Evolutionary conservation across 1,140 invertebrate genomes (phyloP), one percentile per base, ranked within the genome.

Genomic region (Lerema accius): DNA sequence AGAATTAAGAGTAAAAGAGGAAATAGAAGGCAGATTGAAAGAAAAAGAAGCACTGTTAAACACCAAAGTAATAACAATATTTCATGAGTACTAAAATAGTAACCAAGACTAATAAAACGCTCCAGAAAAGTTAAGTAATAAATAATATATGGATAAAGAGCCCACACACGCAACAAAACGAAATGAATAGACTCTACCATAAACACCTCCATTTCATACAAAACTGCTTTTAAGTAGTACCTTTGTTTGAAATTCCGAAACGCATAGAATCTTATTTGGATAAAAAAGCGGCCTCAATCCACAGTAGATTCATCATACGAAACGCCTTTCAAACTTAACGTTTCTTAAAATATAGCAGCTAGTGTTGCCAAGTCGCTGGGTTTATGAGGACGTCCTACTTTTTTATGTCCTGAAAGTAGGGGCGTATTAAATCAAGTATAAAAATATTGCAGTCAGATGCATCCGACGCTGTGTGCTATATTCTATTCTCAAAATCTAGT

Each of bases 171-270:
- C n/a, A 43, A 43, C 39, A 55, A 53, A 45, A 26, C 28, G 0
- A 39, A 32, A 19, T 56, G 51, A 45, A 59, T 45, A 23, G 42
- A 16, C 26, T 32, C 15, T 0, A 23, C 26, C 43, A 58, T 58
- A 58, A 58, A 32, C 48, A 28, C 48, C 28, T 50, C 40, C 26
- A 45, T 17, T 17, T 23, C n/a, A 46, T 17, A 59, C 55, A 46
- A 59, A 59, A 45, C 55, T 59, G 43, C 28, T 46, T 59, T 46
- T 55, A 58, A 35, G 55, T 58, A 46, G 42, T 28, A 58, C 42
- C 42, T 58, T 58, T 58, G 55, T 58, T 45, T 46, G 55, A 58
- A 58, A 58, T 46, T 58, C 55, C 42, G 15, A 35, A 58, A 58
- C 28, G 55, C 55, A 58, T 58, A 58, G 15, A 58, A 58, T 46